Base-by-base conservation (phyloP, 2,113 vertebrate genomes). In the Octodon degus region DNA sequence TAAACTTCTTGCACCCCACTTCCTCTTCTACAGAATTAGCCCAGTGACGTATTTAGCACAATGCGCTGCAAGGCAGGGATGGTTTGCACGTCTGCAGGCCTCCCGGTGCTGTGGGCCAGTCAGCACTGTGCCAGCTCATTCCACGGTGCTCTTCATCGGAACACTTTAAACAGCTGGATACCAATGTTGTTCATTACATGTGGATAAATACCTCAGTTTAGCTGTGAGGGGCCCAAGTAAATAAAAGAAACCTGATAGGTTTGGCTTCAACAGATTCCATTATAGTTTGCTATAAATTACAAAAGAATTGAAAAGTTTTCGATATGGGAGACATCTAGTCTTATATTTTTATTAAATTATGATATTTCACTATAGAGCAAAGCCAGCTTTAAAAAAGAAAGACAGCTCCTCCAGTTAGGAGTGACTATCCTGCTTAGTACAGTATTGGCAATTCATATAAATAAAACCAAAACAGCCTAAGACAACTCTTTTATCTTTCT, bases 171-270 rank as follows among this genome's bases (percentile, higher is more conserved):
- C 32, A 63, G n/a, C n/a, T 4, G 0, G 17, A 58, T 19, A 30
- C 16, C 77, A 8, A 47, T 9, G 14, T 11, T 6, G 6, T 32
- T 55, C 0, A 0, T 11, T 47, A 24, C 4, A 8, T 11, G 37
- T 5, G 4, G 40, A 30, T 8, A 6, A 55, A 19, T 24, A 22
- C 91, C 37, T 91, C 50, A 34, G 0, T n/a, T 76, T 77, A 84
- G 30, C 6, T 50, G 19, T 7, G 30, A 82, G 6, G 20, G 8
- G 60, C 13, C 32, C 47, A 67, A 89, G 30, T 25, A 76, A 72
- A 91, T 20, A 83, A 92, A 74, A 7, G 5, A 77, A 90, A 82
- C 12, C 79, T 70, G 76, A 53, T 1, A 20, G 19, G 60, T 77
- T 47, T 85, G 9, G 7, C 8, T 67, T 55, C 85, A 20, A 11